phyloP scores from a whole-genome alignment of 1,140 invertebrate species.

The Ceratosolen fusciceps region DNA sequence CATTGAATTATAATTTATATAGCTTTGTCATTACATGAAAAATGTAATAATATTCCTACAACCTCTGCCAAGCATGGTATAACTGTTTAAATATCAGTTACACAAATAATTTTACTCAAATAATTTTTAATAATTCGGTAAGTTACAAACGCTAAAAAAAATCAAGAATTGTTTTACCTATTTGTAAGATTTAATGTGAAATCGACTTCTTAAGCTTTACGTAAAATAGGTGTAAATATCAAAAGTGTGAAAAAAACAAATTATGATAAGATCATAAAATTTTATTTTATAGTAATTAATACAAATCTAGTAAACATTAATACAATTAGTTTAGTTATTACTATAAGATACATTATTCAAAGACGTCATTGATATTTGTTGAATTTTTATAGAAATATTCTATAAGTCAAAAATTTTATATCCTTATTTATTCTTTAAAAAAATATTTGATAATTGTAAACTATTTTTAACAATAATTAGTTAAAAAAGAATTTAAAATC shows the following conservation, averaged over 20 bases:
- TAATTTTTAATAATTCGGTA: conserved; percentile 21
- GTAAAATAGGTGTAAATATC: conserved; percentile 15
- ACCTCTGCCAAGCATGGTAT: background rate
- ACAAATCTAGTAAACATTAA: conserved; percentile 14
- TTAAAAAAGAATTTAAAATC: too few species aligned
- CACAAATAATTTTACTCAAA: background rate
- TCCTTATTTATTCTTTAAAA: conserved; percentile 6
- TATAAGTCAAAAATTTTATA: background rate
- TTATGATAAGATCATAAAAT: too few species aligned
- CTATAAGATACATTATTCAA: conserved; percentile 16
- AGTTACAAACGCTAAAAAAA: background rate
- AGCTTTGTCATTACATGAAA: background rate
- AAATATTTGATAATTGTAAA: too few species aligned
- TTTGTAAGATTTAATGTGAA: background rate
- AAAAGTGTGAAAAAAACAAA: background rate
- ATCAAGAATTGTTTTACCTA: conserved; percentile 18
- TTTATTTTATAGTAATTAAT: conserved; percentile 24
- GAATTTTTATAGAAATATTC: conserved; percentile 34
- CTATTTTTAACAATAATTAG: too few species aligned
- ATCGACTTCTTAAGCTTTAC: conserved; percentile 4
- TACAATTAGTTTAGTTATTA: background rate
- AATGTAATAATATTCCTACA: background rate
- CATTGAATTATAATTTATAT: background rate
- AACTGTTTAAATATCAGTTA: background rate
- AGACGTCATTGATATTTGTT: conserved; percentile 33